Percentiles rank a stretch among this genome's conserved stretches.
phyloP scores from a whole-genome alignment of 1,140 invertebrate genomes.

The Psilanteris sp. region DNA sequence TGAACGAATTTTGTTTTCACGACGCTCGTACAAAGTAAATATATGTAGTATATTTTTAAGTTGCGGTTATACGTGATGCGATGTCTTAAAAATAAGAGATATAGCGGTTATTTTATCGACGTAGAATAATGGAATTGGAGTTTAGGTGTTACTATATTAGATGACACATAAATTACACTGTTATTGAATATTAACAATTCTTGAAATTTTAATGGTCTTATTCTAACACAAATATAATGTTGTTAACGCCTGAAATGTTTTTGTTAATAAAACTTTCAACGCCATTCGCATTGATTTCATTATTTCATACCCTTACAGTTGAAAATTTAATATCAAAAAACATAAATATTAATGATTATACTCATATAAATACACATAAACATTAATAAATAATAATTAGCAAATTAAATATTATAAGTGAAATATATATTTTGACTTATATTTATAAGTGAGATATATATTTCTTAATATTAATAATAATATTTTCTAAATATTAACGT shows the following conservation, averaged over 20 bases:
- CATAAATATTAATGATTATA: too few relatives aligned
- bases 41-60: constrained; percentile 40
- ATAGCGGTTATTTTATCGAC: constrained; percentile 7
- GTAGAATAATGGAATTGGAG: constrained; percentile 36
- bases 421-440: too few relatives aligned
- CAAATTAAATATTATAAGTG: too few relatives aligned
- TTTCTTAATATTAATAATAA: too few relatives aligned
- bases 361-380: too few relatives aligned
- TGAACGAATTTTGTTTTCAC: constrained; percentile 6
- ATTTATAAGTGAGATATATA: too few relatives aligned
- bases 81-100: constrained; percentile 1
- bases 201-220: constrained; percentile 35
- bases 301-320: too few relatives aligned
- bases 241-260: constrained; percentile 47
- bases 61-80: constrained; percentile 4
- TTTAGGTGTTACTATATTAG: constrained; percentile 32
- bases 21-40: constrained; percentile 37
- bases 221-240: constrained; percentile 35
- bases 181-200: constrained; percentile 42
- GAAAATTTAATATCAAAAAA: too few relatives aligned
- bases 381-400: too few relatives aligned
- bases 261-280: constrained; percentile 49
- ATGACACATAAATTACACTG: constrained; percentile 13
- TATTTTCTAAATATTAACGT: too few relatives aligned
- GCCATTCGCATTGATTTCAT: too few relatives aligned